A percentile compares a stretch with the other conserved stretches of the same genome.
These are phyloP conservation scores for Empidonax traillii DNA, from an alignment of 2,113 vertebrate genomes.

Conservation along the genomic window DNA sequence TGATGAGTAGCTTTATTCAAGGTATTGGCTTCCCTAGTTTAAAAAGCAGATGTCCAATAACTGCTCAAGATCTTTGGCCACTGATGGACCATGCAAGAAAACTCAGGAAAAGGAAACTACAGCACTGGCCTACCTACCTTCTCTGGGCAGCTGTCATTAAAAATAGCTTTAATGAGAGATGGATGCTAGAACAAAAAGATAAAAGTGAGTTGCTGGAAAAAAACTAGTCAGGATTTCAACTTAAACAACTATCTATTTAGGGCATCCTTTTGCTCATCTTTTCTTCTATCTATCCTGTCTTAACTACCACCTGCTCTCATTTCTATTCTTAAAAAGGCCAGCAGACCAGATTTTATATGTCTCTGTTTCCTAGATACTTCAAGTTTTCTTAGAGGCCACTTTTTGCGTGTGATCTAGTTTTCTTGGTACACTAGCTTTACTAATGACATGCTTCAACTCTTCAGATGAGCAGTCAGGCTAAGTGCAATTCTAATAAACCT, in stretches of 20 bases:
- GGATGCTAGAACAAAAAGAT: not conserved
- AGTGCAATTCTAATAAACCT: not conserved
- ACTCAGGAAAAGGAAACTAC: not conserved
- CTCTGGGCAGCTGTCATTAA: not conserved
- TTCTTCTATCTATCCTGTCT: not conserved
- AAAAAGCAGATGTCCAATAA: not conserved
- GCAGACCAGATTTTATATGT: not conserved
- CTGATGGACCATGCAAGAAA: not conserved
- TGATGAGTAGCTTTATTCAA: not conserved
- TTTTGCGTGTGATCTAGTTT: not conserved
- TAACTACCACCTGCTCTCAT: not conserved
- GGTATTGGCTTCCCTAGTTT: not conserved
- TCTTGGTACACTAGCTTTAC: not conserved
- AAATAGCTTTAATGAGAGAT: not conserved
- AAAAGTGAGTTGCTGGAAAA: not conserved
- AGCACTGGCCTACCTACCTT: not conserved
- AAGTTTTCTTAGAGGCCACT: not conserved
- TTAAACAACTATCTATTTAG: constrained; percentile 3
- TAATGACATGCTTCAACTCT: not conserved
- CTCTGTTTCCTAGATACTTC: not conserved
- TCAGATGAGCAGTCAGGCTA: not conserved
- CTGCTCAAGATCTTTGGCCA: not conserved
- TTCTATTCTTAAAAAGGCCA: not conserved
- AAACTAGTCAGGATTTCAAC: not conserved
- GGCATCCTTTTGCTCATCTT: not conserved